Percentiles rank a stretch among this genome's conserved stretches.
phyloP scores from a whole-genome alignment of 64 coral and sea anemone genomes.

The Pachyseris speciosa region DNA sequence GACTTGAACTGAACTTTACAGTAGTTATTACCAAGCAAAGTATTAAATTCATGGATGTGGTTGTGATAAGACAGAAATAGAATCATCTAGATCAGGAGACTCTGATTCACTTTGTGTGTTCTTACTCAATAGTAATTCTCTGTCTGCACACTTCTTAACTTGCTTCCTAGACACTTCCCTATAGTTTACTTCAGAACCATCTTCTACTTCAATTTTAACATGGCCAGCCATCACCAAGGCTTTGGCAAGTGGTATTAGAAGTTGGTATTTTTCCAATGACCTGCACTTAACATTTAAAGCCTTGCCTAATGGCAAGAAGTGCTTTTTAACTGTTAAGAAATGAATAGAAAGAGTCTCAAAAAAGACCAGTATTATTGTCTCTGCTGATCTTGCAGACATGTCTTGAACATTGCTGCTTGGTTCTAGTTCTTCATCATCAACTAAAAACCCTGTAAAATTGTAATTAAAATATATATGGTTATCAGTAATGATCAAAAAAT shows the following conservation, averaged over 20 bases:
- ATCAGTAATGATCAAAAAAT: neutral
- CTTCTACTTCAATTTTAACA: slow-evolving; percentile 23
- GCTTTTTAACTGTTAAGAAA: slow-evolving; percentile 35
- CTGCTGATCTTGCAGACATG: slow-evolving; percentile 53
- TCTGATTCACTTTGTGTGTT: neutral
- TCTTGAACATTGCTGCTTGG: slow-evolving; percentile 53
- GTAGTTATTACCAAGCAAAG: neutral
- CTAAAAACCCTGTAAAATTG: neutral
- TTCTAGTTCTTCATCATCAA: slow-evolving; percentile 23
- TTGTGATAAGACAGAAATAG: neutral
- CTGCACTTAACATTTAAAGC: slow-evolving; percentile 53
- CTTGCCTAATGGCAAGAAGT: slow-evolving; percentile 49
- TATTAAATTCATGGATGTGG: neutral
- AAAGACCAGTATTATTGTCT: slow-evolving; percentile 15
- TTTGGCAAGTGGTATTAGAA: too few relatives aligned
- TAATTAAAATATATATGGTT: neutral
- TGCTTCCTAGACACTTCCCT: slow-evolving; percentile 34
- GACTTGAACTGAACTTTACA: neutral
- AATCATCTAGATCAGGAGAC: neutral
- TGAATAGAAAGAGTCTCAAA: slow-evolving; percentile 22
- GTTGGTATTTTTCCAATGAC: slow-evolving; percentile 51
- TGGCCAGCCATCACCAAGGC: slow-evolving; percentile 45
- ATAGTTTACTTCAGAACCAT: slow-evolving; percentile 51
- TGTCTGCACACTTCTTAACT: neutral
- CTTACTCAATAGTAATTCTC: neutral